Percentiles rank a stretch among this genome's conserved stretches.
phyloP scores from a whole-genome alignment of 2,888 invertebrate genomes.

The Leistus spinibarbis region DNA sequence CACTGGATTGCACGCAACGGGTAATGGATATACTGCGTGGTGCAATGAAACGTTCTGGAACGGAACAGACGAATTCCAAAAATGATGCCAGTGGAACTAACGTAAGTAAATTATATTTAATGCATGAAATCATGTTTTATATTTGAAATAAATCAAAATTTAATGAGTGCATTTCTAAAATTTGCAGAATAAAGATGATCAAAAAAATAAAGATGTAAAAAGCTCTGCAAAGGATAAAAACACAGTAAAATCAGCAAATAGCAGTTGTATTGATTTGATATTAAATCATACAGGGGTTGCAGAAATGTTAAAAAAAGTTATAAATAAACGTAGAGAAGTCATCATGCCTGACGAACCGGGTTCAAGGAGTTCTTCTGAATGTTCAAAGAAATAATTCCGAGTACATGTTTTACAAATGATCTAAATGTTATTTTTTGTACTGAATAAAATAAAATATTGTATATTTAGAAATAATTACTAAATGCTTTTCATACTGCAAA shows the following conservation, averaged over 20 bases:
- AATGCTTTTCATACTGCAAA: background rate
- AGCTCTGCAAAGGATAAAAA: slow-evolving; percentile 24
- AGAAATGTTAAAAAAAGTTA: slow-evolving; percentile 56
- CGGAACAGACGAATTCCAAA: slow-evolving; percentile 17
- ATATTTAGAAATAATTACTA: background rate
- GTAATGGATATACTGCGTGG: slow-evolving; percentile 55
- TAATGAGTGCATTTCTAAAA: background rate
- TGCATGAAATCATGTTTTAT: background rate
- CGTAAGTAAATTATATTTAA: slow-evolving; percentile 16
- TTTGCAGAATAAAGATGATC: slow-evolving; percentile 25
- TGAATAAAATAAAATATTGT: slow-evolving; percentile 28
- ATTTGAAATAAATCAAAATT: background rate
- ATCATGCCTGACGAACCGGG: slow-evolving; percentile 48
- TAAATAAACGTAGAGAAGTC: slow-evolving; percentile 54
- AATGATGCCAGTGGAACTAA: slow-evolving; percentile 46
- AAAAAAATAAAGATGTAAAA: slow-evolving; percentile 6
- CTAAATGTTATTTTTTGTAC: slow-evolving; percentile 37
- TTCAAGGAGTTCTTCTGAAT: slow-evolving; percentile 53
- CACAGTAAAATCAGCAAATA: slow-evolving; percentile 47
- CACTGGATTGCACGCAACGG: slow-evolving; percentile 53
- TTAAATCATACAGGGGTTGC: slow-evolving; percentile 54
- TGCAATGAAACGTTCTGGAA: slow-evolving; percentile 49
- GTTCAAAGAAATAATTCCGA: slow-evolving; percentile 41
- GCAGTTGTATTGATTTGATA: slow-evolving; percentile 56
- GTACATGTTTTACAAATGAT: background rate